Percentiles rank a stretch among this genome's conserved stretches.
Conservation (phyloP, 2,797 vertebrate species). For the Limnodromus scolopaceus region DNA sequence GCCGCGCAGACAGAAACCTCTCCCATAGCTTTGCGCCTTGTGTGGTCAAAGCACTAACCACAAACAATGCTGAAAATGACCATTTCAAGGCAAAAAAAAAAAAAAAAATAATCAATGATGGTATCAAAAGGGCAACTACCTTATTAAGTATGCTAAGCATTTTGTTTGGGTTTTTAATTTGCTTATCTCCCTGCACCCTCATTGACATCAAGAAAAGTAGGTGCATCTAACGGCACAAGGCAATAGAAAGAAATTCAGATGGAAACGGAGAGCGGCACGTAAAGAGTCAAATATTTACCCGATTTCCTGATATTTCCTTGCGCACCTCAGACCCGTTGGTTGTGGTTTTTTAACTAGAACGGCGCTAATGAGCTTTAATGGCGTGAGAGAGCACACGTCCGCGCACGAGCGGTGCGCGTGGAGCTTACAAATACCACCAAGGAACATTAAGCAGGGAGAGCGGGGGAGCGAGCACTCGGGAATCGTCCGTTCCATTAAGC, state of each 20-base stretch:
- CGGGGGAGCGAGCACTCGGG: fast-evolving
- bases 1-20: not conserved
- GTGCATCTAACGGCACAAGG: not conserved
- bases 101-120: too few species aligned
- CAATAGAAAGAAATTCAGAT: not conserved
- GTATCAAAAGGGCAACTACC: not conserved
- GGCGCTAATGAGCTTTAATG: not conserved
- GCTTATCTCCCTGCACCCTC: not conserved
- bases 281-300: not conserved
- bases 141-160: not conserved
- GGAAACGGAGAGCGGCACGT: fast-evolving
- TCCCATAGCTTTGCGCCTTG: not conserved
- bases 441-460: not conserved
- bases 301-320: not conserved
- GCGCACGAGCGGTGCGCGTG: fast-evolving
- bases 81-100: not conserved
- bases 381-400: not conserved
- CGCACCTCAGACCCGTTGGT: not conserved
- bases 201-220: not conserved
- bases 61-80: not conserved
- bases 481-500: not conserved
- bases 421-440: not conserved
- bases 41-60: not conserved
- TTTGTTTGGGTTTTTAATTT: not conserved
- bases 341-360: not conserved